phyloP scores from a whole-genome alignment of 2,113 vertebrate genomes.

The Grus americana region DNA sequence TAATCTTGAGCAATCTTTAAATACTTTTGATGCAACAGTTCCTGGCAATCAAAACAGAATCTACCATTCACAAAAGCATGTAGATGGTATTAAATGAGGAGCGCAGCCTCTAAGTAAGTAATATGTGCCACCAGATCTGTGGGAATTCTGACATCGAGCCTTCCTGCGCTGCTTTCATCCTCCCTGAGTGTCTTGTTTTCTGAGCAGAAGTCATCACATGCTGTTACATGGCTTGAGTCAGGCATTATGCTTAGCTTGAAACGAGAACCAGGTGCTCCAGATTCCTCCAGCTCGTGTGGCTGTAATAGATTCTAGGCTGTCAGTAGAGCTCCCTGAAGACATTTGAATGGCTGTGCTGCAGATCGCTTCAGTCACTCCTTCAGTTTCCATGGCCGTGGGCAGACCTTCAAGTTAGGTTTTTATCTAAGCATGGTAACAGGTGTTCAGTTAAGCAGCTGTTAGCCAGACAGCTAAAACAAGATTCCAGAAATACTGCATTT shows the following conservation, averaged over 20 bases:
- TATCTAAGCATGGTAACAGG: not conserved
- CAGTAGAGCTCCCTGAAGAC: not conserved
- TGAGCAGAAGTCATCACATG: not conserved
- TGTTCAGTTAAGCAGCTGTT: constrained; percentile 1
- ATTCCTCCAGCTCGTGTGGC: not conserved
- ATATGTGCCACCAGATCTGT: fast-evolving
- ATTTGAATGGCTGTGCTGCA: not conserved
- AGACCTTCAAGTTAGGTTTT: not conserved
- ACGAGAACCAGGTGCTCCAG: constrained; percentile 38
- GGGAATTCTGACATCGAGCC: not conserved
- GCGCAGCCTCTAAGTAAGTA: not conserved
- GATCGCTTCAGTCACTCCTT: not conserved
- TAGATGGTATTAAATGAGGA: constrained; percentile 7
- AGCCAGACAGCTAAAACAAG: not conserved
- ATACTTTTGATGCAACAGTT: not conserved
- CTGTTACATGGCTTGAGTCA: not conserved
- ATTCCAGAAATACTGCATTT: not conserved
- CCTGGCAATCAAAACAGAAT: not conserved
- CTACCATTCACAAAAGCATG: constrained; percentile 14
- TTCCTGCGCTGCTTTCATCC: not conserved
- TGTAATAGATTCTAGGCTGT: not conserved
- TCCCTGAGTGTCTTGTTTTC: not conserved
- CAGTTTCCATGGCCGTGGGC: not conserved
- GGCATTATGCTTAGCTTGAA: not conserved
- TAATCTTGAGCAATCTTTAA: not conserved